Conservation (phyloP, 2,113 vertebrate species). For the Nesoenas mayeri region DNA sequence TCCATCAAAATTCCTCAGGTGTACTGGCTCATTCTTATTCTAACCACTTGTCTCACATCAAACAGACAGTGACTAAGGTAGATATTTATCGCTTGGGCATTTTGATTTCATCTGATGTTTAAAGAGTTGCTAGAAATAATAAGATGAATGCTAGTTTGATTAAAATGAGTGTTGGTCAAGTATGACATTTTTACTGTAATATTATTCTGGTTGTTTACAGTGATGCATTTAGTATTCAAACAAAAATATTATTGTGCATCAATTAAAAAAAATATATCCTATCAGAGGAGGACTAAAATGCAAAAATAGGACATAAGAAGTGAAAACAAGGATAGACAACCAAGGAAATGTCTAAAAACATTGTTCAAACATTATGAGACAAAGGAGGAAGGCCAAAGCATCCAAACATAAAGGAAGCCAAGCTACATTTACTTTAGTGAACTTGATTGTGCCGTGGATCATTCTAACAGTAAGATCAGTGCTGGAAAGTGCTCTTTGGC, state of each 20-base stretch:
- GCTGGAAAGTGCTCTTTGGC: not conserved
- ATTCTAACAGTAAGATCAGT: not conserved
- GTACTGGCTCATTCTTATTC: not conserved
- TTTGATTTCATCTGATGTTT: not conserved
- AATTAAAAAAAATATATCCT: not conserved
- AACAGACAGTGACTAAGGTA: not conserved
- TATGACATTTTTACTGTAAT: not conserved
- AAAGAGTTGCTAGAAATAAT: conserved; percentile 16
- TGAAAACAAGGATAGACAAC: not conserved
- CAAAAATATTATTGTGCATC: not conserved
- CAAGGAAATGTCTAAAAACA: not conserved
- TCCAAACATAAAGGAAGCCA: not conserved
- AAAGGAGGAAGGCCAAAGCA: not conserved
- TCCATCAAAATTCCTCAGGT: not conserved
- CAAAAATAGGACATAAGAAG: not conserved
- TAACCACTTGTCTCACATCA: not conserved
- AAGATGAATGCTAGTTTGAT: conserved; percentile 12
- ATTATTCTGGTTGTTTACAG: not conserved
- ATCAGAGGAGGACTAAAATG: not conserved
- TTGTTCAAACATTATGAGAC: not conserved
- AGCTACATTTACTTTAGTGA: not conserved
- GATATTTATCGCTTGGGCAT: not conserved
- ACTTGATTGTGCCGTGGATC: not conserved
- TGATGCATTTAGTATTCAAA: not conserved
- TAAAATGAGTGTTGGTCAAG: conserved; percentile 18